A percentile compares a stretch with the other conserved stretches of the same genome.
Conservation (phyloP, 2,113 vertebrate species). For the Brachionichthys hirsutus region DNA sequence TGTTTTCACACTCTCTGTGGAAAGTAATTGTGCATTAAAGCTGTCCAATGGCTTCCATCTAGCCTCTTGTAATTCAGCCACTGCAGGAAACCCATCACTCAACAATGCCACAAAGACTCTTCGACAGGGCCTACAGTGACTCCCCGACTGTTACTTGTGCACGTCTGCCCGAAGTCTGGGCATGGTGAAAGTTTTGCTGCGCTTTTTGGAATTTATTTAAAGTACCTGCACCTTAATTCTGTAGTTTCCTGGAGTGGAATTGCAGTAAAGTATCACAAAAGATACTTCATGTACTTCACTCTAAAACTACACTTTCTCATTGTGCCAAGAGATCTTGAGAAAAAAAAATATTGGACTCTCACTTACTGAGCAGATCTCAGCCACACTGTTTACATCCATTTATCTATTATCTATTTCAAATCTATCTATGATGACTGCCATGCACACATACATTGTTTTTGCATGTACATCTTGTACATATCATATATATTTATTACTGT, state of each 20-base stretch:
- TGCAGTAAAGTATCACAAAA: not conserved
- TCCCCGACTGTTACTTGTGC: slow-evolving; percentile 15
- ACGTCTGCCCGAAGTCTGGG: slow-evolving; percentile 50
- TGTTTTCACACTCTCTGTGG: slow-evolving; percentile 27
- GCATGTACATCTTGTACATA: no score
- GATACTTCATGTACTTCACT: not conserved
- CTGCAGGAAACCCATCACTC: slow-evolving; percentile 56
- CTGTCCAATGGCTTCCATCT: slow-evolving; percentile 29
- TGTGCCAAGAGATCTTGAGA: slow-evolving; percentile 7
- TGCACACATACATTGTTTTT: no score
- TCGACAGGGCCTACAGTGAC: slow-evolving; percentile 35
- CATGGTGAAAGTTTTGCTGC: slow-evolving; percentile 19
- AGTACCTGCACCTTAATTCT: slow-evolving; percentile 28
- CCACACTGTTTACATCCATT: no score
- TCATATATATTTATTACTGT: no score
- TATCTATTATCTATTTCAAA: no score
- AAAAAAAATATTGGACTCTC: no score
- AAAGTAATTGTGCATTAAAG: slow-evolving; percentile 50
- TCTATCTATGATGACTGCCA: no score
- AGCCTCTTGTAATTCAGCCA: slow-evolving; percentile 25
- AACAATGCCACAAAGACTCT: slow-evolving; percentile 46
- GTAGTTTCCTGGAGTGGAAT: slow-evolving; percentile 6
- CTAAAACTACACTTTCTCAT: slow-evolving; percentile 8
- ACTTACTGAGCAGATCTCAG: no score
- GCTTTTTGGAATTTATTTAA: slow-evolving; percentile 44